Evolutionary conservation across 2,797 vertebrate genomes (phyloP).

Genomic region (Phataginus tricuspis): DNA sequence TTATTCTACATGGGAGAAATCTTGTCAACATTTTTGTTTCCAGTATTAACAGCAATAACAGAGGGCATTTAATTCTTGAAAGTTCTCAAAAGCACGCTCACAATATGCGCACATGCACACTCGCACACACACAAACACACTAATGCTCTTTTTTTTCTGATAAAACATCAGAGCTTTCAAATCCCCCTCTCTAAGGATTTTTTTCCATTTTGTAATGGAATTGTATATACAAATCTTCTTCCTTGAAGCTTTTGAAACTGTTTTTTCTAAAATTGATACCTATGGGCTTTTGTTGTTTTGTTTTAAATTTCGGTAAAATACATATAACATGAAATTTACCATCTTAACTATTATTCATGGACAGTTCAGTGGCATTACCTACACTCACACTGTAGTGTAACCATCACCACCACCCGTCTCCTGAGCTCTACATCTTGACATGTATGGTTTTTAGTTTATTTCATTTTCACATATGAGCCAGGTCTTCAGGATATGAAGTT

Average conservation of each 20-base stretch:
- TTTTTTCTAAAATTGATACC: constrained; percentile 16
- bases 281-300: not conserved
- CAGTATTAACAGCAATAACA: not conserved
- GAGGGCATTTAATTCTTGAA: not conserved
- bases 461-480: not conserved
- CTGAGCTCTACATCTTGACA: not conserved
- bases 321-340: not conserved
- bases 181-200: not conserved
- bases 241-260: not conserved
- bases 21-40: constrained; percentile 23
- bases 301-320: not conserved
- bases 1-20: constrained; percentile 5
- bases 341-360: not conserved
- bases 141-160: not conserved
- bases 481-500: not conserved
- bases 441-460: not conserved
- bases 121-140: not conserved
- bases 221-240: not conserved
- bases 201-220: not conserved
- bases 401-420: not conserved
- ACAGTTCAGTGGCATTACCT: not conserved
- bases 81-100: not conserved
- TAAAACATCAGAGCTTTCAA: constrained; percentile 5
- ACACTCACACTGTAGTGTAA: not conserved
- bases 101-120: too few species aligned